Base-by-base conservation (phyloP, 2,113 vertebrate species). In the Bubo blakistoni region DNA sequence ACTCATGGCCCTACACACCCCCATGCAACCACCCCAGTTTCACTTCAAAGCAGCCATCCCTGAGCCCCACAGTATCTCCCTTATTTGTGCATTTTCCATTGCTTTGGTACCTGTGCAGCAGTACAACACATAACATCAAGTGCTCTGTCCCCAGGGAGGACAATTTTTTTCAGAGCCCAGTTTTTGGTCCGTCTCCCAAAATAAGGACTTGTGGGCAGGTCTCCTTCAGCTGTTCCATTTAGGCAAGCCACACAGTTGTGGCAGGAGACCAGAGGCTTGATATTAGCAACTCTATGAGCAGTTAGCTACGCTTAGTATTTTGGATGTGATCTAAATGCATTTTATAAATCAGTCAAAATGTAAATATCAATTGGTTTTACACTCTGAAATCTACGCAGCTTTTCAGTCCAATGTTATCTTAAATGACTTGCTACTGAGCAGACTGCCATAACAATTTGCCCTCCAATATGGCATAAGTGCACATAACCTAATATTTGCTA, bases 391-490 rank as follows among this genome's bases (percentile, higher is more conserved):
- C 52, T 13, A 3, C 4, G 14, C 40, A 17, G 8, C 29, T 81
- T 90, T 81, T 44, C 52, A 58, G 57, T 17, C 2, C 49, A 6
- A 2, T 7, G 12, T 40, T 46, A 21, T 20, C 42, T 51, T 17
- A 26, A 34, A 44, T n/a, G 55, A 32, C 32, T 71, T 59, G 67
- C 67, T 44, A 2, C 66, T 27, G 72, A 71, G 59, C 58, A 81
- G 32, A 5, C 3, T 10, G 38, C 62, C 4, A 0, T 7, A 27
- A 36, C n/a, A 22, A 11, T 55, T 29, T 44, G 29, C 51, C 44
- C 63, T 49, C 40, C 7, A 3, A 17, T 1, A 17, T 2, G 30
- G 67, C 14, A 1, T 6, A 13, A 65, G 36, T 32, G 83, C 57
- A 51, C 27, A 7, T 51, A 57, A 51, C n/a, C 10, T 2, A 9